phyloP scores from a whole-genome alignment of 2,113 vertebrate genomes.

The Petromus typicus region DNA sequence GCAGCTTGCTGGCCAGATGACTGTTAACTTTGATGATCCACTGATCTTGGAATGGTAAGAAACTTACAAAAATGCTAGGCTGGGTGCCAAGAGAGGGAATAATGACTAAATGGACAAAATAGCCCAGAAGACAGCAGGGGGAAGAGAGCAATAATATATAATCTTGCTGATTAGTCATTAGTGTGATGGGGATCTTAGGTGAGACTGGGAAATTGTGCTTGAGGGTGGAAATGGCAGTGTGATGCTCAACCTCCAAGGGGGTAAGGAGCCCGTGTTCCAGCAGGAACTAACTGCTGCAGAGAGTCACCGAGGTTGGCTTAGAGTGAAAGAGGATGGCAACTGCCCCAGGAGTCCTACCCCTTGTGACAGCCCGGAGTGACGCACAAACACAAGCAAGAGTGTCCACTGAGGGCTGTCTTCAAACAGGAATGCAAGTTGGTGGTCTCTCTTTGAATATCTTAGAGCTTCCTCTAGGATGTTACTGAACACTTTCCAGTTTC shows the following conservation, averaged over 20 bases:
- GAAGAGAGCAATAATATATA: constrained; percentile 59
- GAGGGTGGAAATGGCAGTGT: constrained; percentile 34
- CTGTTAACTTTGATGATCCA: constrained; percentile 44
- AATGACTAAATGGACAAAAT: constrained; percentile 66
- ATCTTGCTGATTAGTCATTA: constrained; percentile 77
- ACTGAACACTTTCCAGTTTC: background rate
- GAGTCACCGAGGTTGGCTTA: accelerated
- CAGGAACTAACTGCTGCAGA: background rate
- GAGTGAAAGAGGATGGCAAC: background rate
- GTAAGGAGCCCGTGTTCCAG: background rate
- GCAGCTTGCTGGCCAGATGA: background rate
- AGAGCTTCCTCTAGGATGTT: background rate
- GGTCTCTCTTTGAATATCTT: background rate
- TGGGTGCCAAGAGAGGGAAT: constrained; percentile 71
- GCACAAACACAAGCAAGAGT: background rate
- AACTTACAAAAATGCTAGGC: constrained; percentile 7
- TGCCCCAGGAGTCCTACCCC: background rate
- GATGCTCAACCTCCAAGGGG: constrained; percentile 46
- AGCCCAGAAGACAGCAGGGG: constrained; percentile 63
- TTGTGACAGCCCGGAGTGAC: background rate
- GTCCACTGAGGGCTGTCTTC: background rate
- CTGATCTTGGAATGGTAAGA: constrained; percentile 29
- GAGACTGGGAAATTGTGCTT: constrained; percentile 58
- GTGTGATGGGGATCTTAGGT: constrained; percentile 13
- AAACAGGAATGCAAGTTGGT: background rate